Evolutionary conservation across 2,797 vertebrate species (phyloP), one percentile per base, ranked within the genome.

Genomic region (Pipistrellus pygmaeus): DNA sequence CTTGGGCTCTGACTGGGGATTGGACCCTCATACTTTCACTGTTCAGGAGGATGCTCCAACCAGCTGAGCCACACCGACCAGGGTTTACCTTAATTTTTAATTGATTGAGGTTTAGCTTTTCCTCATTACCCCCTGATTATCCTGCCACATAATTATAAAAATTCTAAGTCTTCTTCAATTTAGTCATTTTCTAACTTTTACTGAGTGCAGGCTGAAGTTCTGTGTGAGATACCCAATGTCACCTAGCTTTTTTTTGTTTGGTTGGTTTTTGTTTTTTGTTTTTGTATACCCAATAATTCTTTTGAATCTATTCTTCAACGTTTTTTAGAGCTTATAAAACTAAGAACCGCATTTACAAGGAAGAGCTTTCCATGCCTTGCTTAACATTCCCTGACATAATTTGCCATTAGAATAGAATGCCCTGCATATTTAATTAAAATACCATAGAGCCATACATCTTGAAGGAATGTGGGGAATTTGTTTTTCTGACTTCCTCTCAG

Each of bases 391-490:
- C 5, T 18, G 69, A 71, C 30, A 53, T 0, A 20, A 0, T 91
- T 95, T 95, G 62, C 46, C 46, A 10, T 75, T 51, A 92, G 13
- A 66, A 81, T 25, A 32, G 53, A 83, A 66, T 30, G 3, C 9
- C 85, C 21, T 69, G 13, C 51, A 72, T 76, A 57, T 93, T 80
- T 93, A 76, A 91, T 76, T 91, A 68, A 82, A 75, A 38, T 71
- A 64, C 86, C 30, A 35, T 64, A 57, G 41, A 81, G 71, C 76
- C 27, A 77, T 66, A 75, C 68, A 73, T 89, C 53, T 84, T 88
- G n/a, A 75, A 64, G 5, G 7, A 69, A 84, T 75, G 76, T 72
- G 69, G 73, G 44, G 66, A 76, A 41, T 73, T 83, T 12, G 30
- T 35, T 90, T 90, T 89, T 90, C 23, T 85, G 32, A 15, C 2